Base-by-base conservation (phyloP, 2,797 vertebrate species). In the Smutsia temminckii region DNA sequence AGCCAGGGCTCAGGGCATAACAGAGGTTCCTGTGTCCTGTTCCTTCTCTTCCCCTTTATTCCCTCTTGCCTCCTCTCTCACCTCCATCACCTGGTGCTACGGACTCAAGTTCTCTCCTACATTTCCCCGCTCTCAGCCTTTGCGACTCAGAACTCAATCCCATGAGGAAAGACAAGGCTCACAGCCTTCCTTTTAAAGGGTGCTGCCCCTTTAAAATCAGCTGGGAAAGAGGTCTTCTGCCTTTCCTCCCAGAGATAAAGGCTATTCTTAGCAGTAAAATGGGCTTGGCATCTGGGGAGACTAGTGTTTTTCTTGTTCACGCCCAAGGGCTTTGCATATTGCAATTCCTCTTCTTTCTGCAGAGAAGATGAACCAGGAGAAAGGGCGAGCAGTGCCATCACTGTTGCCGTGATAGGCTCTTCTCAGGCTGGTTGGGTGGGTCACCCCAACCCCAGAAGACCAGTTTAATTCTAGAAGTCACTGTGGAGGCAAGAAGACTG, bases 211-310 rank as follows among this genome's bases (percentile, higher is more conserved):
- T 79, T 66, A 55, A 34, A 90, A 53, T 85, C 55, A 75, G 63
- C 59, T 40, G 42, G 90, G 13, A 90, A 32, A 63, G 77, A 95
- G 27, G 27, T 84, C 89, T 90, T 37, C 94, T 37, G 91, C 32
- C 49, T 91, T 87, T 83, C 66, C 32, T 89, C 85, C 85, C 85
- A 53, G 83, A 91, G 53, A 86, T 55, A 66, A 92, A 64, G 42
- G 63, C 63, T 85, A 64, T 95, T 93, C 57, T 79, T 83, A 81
- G 74, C 16, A 64, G 75, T n/a, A 29, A 72, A 53, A 80, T 61
- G 46, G 16, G 29, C 46, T 83, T 49, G 42, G 84, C n/a, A 42
- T 78, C 64, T 64, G 46, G 37, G 72, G 66, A 87, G 20, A 77
- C 55, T 34, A 69, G 77, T n/a, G 49, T 74, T 85, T 91, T 53